These are phyloP conservation scores for Atethmia centrago DNA, from an alignment of 2,888 invertebrate species.

Conservation along the genomic window DNA sequence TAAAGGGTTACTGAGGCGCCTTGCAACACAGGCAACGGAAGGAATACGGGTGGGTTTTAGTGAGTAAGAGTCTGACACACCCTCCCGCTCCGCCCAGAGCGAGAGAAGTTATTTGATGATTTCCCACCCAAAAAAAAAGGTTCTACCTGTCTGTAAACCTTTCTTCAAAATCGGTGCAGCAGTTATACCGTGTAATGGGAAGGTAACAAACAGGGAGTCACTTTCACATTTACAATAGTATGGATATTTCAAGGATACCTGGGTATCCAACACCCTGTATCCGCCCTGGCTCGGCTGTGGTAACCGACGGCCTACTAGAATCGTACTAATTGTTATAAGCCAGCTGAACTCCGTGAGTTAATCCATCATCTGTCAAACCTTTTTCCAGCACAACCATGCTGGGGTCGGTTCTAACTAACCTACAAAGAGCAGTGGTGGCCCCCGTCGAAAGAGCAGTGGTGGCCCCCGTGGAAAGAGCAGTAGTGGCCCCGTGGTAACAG, in stretches of 20 bases:
- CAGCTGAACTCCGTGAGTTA: not conserved
- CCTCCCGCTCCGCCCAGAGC: too few species aligned
- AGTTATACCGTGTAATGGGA: not conserved
- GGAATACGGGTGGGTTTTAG: too few species aligned
- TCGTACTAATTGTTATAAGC: not conserved
- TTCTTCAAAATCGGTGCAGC: not conserved
- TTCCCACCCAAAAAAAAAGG: too few species aligned
- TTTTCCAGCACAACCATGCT: not conserved
- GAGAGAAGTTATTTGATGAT: too few species aligned
- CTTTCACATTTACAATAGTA: not conserved
- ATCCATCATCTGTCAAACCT: not conserved
- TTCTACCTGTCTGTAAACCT: not conserved
- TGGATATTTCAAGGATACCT: not conserved
- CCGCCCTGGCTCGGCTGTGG: not conserved
- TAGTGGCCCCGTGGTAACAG: too few species aligned
- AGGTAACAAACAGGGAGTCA: not conserved
- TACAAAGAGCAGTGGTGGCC: too few species aligned
- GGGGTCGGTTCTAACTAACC: not conserved
- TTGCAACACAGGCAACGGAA: too few species aligned
- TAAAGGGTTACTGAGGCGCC: too few species aligned
- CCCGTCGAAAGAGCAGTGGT: too few species aligned
- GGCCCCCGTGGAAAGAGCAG: too few species aligned
- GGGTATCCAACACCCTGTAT: not conserved
- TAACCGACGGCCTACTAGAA: not conserved
- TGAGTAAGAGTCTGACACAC: too few species aligned